These are phyloP conservation scores for Ginglymostoma cirratum DNA, from an alignment of 2,113 vertebrate species.

Conservation along the genomic window DNA sequence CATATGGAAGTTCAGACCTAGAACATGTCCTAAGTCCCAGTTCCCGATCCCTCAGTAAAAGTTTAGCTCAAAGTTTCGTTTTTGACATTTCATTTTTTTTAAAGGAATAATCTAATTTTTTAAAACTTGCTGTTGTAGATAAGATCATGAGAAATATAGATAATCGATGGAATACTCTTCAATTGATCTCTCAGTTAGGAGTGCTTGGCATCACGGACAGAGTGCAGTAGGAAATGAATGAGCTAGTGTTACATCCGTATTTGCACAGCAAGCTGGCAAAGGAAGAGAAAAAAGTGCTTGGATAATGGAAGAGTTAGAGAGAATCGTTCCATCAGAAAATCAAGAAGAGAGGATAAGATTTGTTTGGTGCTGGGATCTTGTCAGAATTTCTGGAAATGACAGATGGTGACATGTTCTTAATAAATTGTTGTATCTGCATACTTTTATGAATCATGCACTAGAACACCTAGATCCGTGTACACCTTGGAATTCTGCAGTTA, in stretches of 20 bases:
- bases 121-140: not conserved
- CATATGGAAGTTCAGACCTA: too few species aligned
- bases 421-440: too few species aligned
- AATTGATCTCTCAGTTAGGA: not conserved
- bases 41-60: too few species aligned
- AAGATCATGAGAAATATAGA: not conserved
- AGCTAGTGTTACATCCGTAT: not conserved
- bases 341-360: not conserved
- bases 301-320: not conserved
- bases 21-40: too few species aligned
- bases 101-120: not conserved
- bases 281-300: not conserved
- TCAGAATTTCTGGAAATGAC: not conserved
- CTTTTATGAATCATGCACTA: too few species aligned
- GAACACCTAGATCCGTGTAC: too few species aligned
- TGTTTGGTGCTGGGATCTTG: not conserved
- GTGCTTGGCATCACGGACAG: too few species aligned
- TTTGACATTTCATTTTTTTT: not conserved
- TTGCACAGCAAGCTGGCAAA: not conserved
- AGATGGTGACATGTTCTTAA: not conserved
- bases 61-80: not conserved
- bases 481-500: too few species aligned
- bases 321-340: not conserved
- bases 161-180: not conserved
- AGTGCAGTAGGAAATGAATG: not conserved